Conservation (phyloP, 2,113 vertebrate genomes). For the Silurus asotus region DNA sequence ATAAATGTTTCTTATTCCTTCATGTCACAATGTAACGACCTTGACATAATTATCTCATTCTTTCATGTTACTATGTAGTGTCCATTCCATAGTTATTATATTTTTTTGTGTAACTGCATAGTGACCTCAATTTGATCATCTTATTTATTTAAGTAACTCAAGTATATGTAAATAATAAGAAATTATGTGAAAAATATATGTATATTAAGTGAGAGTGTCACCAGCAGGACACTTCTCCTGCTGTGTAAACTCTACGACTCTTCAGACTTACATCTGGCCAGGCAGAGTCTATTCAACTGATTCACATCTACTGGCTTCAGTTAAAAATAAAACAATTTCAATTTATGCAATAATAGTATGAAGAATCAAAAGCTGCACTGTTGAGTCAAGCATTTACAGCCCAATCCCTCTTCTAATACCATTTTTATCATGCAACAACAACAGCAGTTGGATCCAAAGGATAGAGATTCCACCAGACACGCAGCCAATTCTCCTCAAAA, state of each 20-base stretch:
- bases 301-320: slow-evolving; percentile 1
- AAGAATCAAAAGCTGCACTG: slow-evolving; percentile 27
- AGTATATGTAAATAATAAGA: too few species aligned
- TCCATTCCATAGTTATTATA: too few species aligned
- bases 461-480: slow-evolving; percentile 61
- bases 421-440: slow-evolving; percentile 70
- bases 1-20: not conserved
- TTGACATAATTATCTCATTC: not conserved
- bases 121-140: too few species aligned
- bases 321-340: not conserved
- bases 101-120: too few species aligned
- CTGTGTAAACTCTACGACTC: not conserved
- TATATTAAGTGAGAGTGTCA: not conserved
- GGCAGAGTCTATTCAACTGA: not conserved
- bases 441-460: slow-evolving; percentile 61
- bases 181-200: not conserved
- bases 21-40: not conserved
- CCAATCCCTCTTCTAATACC: slow-evolving; percentile 64
- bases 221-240: not conserved
- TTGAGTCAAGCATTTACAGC: slow-evolving; percentile 50
- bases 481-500: slow-evolving; percentile 51
- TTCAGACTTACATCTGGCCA: not conserved
- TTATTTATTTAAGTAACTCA: too few species aligned
- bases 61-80: too few species aligned
- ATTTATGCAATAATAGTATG: slow-evolving; percentile 39